Conservation (phyloP, 2,888 invertebrate species). For the Epistrophe eligans region DNA sequence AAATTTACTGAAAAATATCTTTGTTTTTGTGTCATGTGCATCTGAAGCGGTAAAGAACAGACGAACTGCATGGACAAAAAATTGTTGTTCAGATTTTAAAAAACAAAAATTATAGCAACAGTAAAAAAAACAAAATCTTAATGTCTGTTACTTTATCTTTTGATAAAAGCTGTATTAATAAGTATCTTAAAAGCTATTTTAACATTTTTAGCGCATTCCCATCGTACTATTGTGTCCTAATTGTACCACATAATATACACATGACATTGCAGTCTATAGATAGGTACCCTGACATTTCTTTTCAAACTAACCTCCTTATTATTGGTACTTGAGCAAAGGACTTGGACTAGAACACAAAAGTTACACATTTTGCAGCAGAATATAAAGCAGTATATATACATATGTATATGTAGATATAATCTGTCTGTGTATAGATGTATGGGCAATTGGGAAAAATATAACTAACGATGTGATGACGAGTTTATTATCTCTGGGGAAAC, state of each 20-base stretch:
- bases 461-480: constrained; percentile 74
- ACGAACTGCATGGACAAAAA: too few species aligned
- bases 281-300: constrained; percentile 74
- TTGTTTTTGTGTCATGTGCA: too few species aligned
- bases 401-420: not conserved
- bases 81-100: too few species aligned
- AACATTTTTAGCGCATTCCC: constrained; percentile 64
- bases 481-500: constrained; percentile 72
- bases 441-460: constrained; percentile 36
- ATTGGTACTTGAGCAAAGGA: constrained; percentile 74
- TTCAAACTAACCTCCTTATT: constrained; percentile 75
- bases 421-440: constrained; percentile 24
- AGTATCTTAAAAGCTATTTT: constrained; percentile 54
- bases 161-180: constrained; percentile 11
- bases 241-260: constrained; percentile 72
- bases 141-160: constrained; percentile 27
- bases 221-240: constrained; percentile 69
- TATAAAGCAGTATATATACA: not conserved
- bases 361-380: constrained; percentile 52
- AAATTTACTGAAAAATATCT: too few species aligned
- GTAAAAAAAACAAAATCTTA: not conserved
- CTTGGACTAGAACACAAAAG: constrained; percentile 69
- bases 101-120: not conserved
- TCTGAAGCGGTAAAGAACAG: too few species aligned
- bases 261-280: constrained; percentile 75